Base-by-base conservation (phyloP, 2,888 invertebrate genomes). In the Dicranocentrus wangi region DNA sequence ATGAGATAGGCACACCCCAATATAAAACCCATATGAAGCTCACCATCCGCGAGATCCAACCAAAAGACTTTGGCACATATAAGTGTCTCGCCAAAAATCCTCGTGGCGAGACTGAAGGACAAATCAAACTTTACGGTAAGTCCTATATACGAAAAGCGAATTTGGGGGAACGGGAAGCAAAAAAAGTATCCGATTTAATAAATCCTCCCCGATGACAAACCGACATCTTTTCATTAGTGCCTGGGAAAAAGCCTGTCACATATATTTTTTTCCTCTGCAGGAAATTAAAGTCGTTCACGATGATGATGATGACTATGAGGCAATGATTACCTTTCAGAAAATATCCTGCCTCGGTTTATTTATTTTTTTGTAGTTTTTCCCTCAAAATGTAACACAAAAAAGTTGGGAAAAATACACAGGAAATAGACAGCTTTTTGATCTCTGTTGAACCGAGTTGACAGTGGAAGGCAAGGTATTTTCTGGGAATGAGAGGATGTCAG, bases 11-110 rank as follows among this genome's bases (percentile, higher is more conserved):
- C 87, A 87, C 89, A 21, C 94, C 94, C 0, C 90, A 92, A 0
- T 96, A 96, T 89, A 95, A 95, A 89, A 94, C 94, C 0, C 94
- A 95, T 70, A 96, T 96, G 96, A 92, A 92, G 87, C 90, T 97
- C 75, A 93, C 94, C 79, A 95, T 97, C 87, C 90, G 91, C 87
- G 93, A 93, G 88, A 93, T 96, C 76, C 84, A 82, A 13, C 92
- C 92, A 85, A 92, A 91, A 87, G 96, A 97, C 89, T 95, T 94
- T 88, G 96, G 95, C 25, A 94, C 93, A 69, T 96, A 95, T 89
- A 95, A 85, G 71, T 88, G 87, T 89, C 92, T 94, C 25, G 94
- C 96, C 82, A 96, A 96, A 90, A 96, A 96, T 90, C 95, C 95
- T 77, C 91, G 96, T 2, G 86, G 96, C 83, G 95, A 95, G 89